Evolutionary conservation across 1,140 invertebrate species (phyloP), one percentile per base, ranked within the genome.

Genomic region (Diploscapter pachys): DNA sequence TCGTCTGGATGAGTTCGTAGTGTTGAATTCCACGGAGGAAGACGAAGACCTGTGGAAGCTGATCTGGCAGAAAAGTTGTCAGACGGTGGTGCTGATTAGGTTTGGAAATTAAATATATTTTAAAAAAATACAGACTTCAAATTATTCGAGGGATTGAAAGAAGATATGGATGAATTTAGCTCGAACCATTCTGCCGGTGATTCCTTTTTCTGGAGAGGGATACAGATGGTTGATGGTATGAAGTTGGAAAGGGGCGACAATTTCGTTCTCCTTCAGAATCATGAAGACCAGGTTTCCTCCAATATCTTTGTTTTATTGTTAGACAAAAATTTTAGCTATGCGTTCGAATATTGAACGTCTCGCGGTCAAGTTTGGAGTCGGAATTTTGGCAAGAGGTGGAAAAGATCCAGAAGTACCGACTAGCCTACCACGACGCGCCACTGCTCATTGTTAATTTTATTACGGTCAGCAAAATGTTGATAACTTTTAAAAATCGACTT

Each of bases 341-440:
- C 59, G 80, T 86, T 52, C 71, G 75, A 59, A 68, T 86, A 5
- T 53, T 83, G 8, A 56, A 75, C 9, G 62, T 84, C 6, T 55
- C 54, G 8, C 75, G 76, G 51, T 66, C 80, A 50, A 72, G 63
- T 31, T 63, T 84, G 4, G 79, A 85, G 70, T 54, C 65, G 4
- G 64, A 85, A 56, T 77, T 79, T 64, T 84, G 82, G 82, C 62
- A 70, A 4, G 81, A 85, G 72, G 78, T 84, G 31, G 82, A 84
- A 69, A 62, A 79, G 13, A 77, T 84, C 13, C 82, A 84, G 68
- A 75, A 75, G 48, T 63, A 83, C 68, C 63, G 77, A 51, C 61
- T 73, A n/a, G 59, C 78, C 51, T 76, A 76, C 67, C 81, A 84
- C 67, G 65, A 78, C 59, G 69, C 54, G 48, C 74, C 70, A 57